Conservation (phyloP, 1,140 invertebrate species). For the Drosophila pseudoananassae region DNA sequence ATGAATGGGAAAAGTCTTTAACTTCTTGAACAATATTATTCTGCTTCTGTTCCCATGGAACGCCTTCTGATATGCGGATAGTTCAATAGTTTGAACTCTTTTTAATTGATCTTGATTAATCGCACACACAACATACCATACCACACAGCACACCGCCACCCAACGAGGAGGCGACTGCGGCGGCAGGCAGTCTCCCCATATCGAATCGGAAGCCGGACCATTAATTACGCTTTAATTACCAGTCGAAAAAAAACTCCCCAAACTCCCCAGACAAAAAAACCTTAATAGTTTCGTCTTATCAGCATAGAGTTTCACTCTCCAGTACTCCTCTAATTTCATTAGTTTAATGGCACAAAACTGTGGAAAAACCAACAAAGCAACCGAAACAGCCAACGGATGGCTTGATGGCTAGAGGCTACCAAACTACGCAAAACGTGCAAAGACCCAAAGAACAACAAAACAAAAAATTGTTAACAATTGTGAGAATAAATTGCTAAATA, state of each 20-base stretch:
- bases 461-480: conserved; percentile 79
- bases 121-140: conserved; percentile 63
- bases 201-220: conserved; percentile 50
- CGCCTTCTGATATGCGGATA: conserved; percentile 55
- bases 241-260: conserved; percentile 24
- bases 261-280: conserved; percentile 32
- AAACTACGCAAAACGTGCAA: conserved; percentile 79
- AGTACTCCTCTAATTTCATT: conserved; percentile 71
- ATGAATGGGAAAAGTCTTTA: conserved; percentile 42
- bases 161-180: conserved; percentile 25
- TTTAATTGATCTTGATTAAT: conserved; percentile 82
- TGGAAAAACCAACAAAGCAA: conserved; percentile 59
- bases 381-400: conserved; percentile 18
- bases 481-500: conserved; percentile 83
- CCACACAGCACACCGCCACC: conserved; percentile 13
- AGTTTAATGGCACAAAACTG: conserved; percentile 71
- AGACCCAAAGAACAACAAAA: conserved; percentile 20
- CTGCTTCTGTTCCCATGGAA: conserved; percentile 45
- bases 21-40: conserved; percentile 27
- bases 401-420: conserved; percentile 42
- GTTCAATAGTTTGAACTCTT: conserved; percentile 80
- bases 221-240: conserved; percentile 79
- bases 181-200: conserved; percentile 33
- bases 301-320: conserved; percentile 70
- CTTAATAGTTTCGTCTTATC: conserved; percentile 79